phyloP scores from a whole-genome alignment of 2,113 vertebrate species.

The Oceanites oceanicus region DNA sequence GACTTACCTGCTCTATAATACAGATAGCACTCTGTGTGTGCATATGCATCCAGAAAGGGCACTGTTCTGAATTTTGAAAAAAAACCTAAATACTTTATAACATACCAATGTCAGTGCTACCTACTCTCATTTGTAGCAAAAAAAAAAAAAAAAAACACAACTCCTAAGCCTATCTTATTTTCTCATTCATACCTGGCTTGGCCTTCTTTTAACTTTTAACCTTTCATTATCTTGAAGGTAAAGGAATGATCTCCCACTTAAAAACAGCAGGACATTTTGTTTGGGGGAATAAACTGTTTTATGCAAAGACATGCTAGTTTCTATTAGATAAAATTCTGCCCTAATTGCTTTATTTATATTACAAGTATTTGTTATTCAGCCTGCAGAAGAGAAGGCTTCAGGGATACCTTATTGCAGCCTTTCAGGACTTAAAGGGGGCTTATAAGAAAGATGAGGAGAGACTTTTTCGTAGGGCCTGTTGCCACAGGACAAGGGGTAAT shows the following conservation, averaged over 20 bases:
- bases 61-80: background rate
- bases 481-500: too few species aligned
- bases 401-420: too few species aligned
- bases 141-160: too few species aligned
- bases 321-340: background rate
- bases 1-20: background rate
- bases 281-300: background rate
- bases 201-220: background rate
- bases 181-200: background rate
- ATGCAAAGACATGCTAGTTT: background rate
- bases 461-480: too few species aligned
- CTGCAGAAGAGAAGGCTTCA: too few species aligned
- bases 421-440: too few species aligned
- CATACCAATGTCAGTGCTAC: background rate
- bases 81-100: background rate
- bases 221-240: background rate
- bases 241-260: background rate
- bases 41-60: background rate
- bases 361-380: background rate
- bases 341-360: background rate
- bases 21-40: background rate
- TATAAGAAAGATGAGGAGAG: too few species aligned
- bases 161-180: background rate
- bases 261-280: background rate
- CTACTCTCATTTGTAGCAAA: background rate